Evolutionary conservation across 2,888 invertebrate genomes (phyloP).

Genomic region (Helobdella robusta): DNA sequence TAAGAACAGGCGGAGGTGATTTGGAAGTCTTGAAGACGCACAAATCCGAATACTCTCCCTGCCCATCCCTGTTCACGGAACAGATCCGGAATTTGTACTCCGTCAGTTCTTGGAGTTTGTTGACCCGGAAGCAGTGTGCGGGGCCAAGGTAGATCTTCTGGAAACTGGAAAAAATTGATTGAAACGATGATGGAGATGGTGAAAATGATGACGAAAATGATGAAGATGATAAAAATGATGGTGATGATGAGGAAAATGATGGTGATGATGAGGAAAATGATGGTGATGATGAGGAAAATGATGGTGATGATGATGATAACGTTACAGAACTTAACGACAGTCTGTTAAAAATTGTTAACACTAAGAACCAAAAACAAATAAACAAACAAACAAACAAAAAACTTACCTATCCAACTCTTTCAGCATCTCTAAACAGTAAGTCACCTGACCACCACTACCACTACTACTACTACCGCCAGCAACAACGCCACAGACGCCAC

Average conservation of each 20-base stretch:
- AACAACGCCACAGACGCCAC: not conserved
- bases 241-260: no score
- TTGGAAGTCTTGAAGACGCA: slow-evolving; percentile 64
- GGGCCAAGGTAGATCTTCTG: slow-evolving; percentile 63
- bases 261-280: no score
- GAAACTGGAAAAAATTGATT: slow-evolving; percentile 40
- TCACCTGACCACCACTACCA: slow-evolving; percentile 56
- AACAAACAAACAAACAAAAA: slow-evolving; percentile 3
- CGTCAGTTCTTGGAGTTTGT: slow-evolving; percentile 72
- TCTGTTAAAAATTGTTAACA: no score
- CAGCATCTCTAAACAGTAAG: slow-evolving; percentile 73
- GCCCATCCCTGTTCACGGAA: slow-evolving; percentile 74
- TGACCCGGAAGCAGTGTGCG: slow-evolving; percentile 68
- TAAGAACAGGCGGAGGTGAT: slow-evolving; percentile 71
- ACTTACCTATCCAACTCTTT: slow-evolving; percentile 50
- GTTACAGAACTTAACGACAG: no score
- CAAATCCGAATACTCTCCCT: slow-evolving; percentile 66
- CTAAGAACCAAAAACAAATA: no score
- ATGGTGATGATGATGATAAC: no score
- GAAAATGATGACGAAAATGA: no score
- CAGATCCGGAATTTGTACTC: slow-evolving; percentile 75
- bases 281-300: no score
- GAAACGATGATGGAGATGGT: not conserved
- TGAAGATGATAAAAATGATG: no score
- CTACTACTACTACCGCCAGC: not conserved